A percentile compares a stretch with the other conserved stretches of the same genome.
phyloP scores from a whole-genome alignment of 1,140 invertebrate species.

The Doryteuthis pealeii region DNA sequence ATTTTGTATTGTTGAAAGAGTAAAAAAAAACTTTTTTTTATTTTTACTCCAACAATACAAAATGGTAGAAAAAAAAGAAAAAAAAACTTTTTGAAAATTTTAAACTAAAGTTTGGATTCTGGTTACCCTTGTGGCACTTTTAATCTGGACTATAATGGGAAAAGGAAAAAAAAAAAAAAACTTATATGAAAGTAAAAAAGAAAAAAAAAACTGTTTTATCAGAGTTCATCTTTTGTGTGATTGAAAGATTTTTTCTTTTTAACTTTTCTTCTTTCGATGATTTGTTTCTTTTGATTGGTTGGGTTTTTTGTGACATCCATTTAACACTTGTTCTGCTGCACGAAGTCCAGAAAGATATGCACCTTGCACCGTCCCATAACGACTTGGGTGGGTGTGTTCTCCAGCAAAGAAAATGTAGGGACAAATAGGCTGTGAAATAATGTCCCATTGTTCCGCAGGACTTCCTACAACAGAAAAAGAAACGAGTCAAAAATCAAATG shows the following conservation, averaged over 20 bases:
- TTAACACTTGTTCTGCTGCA: constrained; percentile 35
- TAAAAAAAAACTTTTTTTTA: too few species aligned
- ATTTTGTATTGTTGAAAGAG: too few species aligned
- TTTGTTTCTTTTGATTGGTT: constrained; percentile 21
- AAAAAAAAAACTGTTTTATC: too few species aligned
- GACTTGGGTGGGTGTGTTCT: constrained; percentile 32
- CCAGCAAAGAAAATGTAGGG: constrained; percentile 45
- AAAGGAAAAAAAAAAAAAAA: too few species aligned
- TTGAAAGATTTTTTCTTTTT: constrained; percentile 5
- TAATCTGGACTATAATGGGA: too few species aligned
- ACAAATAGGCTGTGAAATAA: constrained; percentile 33
- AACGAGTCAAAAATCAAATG: not conserved
- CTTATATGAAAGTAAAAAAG: too few species aligned
- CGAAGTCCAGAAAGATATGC: constrained; percentile 39
- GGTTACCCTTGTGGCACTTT: too few species aligned
- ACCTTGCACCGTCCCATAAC: constrained; percentile 37
- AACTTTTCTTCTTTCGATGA: constrained; percentile 17
- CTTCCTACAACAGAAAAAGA: constrained; percentile 21
- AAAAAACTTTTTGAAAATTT: too few species aligned
- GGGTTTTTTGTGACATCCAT: constrained; percentile 22
- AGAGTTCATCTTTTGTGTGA: too few species aligned
- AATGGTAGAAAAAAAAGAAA: too few species aligned
- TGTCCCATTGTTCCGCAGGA: constrained; percentile 27
- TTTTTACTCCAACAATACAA: too few species aligned
- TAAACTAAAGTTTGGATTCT: too few species aligned